Evolutionary conservation across 2,888 invertebrate genomes (phyloP), one percentile per base, ranked within the genome.

Genomic region (Tholera decimalis): DNA sequence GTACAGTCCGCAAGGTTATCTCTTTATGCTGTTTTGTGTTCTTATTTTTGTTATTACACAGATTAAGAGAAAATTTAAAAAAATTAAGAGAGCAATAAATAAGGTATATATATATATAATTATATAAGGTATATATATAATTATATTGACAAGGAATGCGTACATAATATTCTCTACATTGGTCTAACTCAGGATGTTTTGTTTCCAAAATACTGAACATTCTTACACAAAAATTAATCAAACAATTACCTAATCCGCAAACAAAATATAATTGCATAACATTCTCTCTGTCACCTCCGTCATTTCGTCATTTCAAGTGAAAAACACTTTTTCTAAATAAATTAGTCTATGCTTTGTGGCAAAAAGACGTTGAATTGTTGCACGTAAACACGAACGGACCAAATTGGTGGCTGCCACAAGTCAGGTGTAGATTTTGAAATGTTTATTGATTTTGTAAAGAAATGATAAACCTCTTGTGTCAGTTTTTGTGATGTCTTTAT

Each of bases 321-420:
- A 64, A 69, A 79, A 69, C 54, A 74, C 64, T 79, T 81, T 79
- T 81, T 59, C 67, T 75, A 39, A 22, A 57, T 60, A 69, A 64
- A 72, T 71, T 60, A 64, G 63, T 71, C 56, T 58, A 58, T 65
- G 55, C 60, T 54, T 28, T 9, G 55, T 47, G 44, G 37, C 28
- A 67, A 82, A 66, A 73, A 66, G 13, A 46, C 28, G 18, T 54
- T 61, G 72, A 69, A 82, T 76, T 56, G n/a, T 73, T 81, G 76
- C 80, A 79, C 82, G 76, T 44, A 39, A 79, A 58, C 73, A 78
- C 78, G 78, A 77, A 56, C 53, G 3, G 2, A 39, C 55, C 20
- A 33, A 59, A 71, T 71, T 63, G 53, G 56, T 54, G 26, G 55
- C 41, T 60, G 73, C 47, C 56, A 65, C 55, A 55, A 58, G 24